These are phyloP conservation scores for Nomada lathburiana DNA, from an alignment of 2,888 invertebrate genomes.

Conservation along the genomic window DNA sequence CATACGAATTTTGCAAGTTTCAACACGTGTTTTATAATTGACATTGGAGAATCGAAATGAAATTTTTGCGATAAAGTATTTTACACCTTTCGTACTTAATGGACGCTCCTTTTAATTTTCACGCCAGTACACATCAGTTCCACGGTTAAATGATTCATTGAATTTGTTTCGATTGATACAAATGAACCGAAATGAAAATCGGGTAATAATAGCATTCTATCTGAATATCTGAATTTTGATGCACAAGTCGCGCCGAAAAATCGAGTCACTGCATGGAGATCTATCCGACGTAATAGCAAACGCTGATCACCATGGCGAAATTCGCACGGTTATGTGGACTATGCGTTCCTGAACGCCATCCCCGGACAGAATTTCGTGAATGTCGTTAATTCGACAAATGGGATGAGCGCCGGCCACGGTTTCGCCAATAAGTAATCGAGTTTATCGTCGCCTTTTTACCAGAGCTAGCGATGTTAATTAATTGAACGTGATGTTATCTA, in stretches of 20 bases:
- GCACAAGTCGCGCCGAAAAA: neutral
- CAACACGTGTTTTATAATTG: neutral
- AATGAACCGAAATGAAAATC: too few relatives aligned
- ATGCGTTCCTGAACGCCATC: slow-evolving; percentile 30
- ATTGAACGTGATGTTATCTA: neutral
- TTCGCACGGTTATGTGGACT: slow-evolving; percentile 30
- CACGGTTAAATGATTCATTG: too few relatives aligned
- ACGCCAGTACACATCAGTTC: too few relatives aligned
- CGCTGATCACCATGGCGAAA: slow-evolving; percentile 19
- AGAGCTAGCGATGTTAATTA: neutral
- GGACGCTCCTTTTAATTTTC: too few relatives aligned
- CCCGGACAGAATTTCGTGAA: slow-evolving; percentile 56
- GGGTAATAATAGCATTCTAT: too few relatives aligned
- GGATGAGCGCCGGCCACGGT: slow-evolving; percentile 49
- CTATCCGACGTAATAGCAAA: neutral
- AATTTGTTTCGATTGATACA: too few relatives aligned
- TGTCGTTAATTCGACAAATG: slow-evolving; percentile 63
- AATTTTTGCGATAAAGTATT: too few relatives aligned
- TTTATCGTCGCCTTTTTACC: slow-evolving; percentile 10
- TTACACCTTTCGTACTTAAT: too few relatives aligned
- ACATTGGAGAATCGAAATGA: neutral
- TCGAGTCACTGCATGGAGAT: neutral
- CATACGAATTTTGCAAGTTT: neutral
- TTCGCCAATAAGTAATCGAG: slow-evolving; percentile 27
- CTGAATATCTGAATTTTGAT: too few relatives aligned